These are phyloP conservation scores for Buteo buteo DNA, from an alignment of 2,113 vertebrate species.

Conservation along the genomic window DNA sequence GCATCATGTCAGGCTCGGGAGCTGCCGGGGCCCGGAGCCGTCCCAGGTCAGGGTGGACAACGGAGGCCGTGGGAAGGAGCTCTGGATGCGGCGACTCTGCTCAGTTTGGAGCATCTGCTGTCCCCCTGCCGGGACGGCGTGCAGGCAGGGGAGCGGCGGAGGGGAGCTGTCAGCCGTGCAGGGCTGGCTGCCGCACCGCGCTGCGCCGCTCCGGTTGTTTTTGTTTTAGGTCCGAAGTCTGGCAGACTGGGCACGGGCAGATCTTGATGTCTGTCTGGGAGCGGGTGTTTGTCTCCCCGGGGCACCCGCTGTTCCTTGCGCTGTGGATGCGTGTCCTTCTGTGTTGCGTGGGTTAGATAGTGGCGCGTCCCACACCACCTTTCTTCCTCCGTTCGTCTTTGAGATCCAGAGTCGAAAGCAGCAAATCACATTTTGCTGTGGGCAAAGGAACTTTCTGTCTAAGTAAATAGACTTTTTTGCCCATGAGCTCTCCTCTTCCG, in stretches of 20 bases:
- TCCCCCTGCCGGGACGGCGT: rapidly evolving
- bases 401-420: rapidly evolving
- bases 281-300: neutral
- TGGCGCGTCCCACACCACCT: rapidly evolving
- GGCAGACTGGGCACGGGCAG: neutral
- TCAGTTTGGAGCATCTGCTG: rapidly evolving
- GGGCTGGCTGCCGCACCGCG: neutral
- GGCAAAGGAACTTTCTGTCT: neutral
- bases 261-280: neutral
- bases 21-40: neutral
- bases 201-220: rapidly evolving
- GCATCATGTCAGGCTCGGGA: rapidly evolving
- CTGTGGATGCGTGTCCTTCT: neutral
- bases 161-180: neutral
- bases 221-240: rapidly evolving
- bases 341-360: neutral
- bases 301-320: neutral
- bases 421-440: neutral
- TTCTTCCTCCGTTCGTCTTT: neutral
- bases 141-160: neutral
- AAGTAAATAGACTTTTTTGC: neutral
- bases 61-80: neutral
- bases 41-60: neutral
- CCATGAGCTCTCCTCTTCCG: neutral
- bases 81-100: neutral